phyloP scores from a whole-genome alignment of 2,113 vertebrate genomes.

The Camarhynchus parvulus region DNA sequence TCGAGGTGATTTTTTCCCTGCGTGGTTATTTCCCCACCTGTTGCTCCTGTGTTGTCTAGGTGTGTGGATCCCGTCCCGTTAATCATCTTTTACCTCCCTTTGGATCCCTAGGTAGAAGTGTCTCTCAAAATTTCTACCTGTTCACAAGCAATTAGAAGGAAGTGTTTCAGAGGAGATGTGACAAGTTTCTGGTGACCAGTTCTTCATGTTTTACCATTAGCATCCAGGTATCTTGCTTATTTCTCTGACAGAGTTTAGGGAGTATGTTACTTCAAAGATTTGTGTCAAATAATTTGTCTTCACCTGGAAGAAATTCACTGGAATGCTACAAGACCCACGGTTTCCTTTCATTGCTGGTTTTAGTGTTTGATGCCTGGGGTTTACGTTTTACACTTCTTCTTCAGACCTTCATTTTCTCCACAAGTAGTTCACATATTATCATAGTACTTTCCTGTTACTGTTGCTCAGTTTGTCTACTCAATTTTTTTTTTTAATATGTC shows the following conservation, averaged over 20 bases:
- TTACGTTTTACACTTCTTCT: not conserved
- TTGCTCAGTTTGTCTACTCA: not conserved
- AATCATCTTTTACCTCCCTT: not conserved
- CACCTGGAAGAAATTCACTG: rapidly evolving
- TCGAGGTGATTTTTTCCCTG: not conserved
- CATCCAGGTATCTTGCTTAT: not conserved
- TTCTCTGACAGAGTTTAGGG: not conserved
- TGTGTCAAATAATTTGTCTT: not conserved
- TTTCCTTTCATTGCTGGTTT: not conserved
- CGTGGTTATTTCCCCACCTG: not conserved
- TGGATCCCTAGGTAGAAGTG: not conserved
- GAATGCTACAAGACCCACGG: not conserved
- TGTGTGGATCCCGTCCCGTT: not conserved
- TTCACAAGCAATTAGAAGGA: rapidly evolving
- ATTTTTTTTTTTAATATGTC: not conserved
- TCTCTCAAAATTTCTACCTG: not conserved
- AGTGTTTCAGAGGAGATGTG: not conserved
- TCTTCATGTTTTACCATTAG: not conserved
- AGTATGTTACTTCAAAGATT: not conserved
- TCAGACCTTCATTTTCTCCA: not conserved
- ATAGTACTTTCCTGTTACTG: not conserved
- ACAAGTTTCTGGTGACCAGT: not conserved
- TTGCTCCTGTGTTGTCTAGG: no score
- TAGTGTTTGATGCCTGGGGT: not conserved
- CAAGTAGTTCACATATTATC: not conserved